These are phyloP conservation scores for Myopa testacea DNA, from an alignment of 2,888 invertebrate species.

Conservation along the genomic window DNA sequence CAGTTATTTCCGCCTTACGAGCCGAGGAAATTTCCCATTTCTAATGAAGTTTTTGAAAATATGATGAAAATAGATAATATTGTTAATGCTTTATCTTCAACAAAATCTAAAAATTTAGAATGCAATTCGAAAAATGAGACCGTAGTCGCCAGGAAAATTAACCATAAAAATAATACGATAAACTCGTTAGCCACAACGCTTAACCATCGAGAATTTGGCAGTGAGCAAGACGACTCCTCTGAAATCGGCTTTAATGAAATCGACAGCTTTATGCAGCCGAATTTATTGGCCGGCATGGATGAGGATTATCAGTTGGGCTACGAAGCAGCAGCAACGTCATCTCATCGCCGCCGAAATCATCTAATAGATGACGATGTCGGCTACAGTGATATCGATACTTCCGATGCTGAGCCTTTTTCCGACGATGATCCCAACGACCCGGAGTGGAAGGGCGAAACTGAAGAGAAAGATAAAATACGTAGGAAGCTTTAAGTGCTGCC, in stretches of 20 bases:
- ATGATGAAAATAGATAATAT: conserved; percentile 41
- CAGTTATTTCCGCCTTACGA: conserved; percentile 81
- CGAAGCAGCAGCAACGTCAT: conserved; percentile 13
- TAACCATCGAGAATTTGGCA: conserved; percentile 38
- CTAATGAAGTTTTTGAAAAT: conserved; percentile 75
- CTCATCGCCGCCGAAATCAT: background rate
- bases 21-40: conserved; percentile 79
- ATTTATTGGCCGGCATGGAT: conserved; percentile 55
- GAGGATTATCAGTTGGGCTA: conserved; percentile 47
- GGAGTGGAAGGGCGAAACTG: conserved; percentile 75
- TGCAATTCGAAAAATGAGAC: conserved; percentile 19
- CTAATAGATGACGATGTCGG: conserved; percentile 32
- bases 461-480: conserved; percentile 47
- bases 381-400: conserved; percentile 57
- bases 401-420: conserved; percentile 73
- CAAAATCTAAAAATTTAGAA: conserved; percentile 30
- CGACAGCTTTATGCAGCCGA: conserved; percentile 55
- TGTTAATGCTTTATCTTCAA: conserved; percentile 39
- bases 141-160: background rate
- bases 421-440: conserved; percentile 89
- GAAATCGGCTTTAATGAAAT: conserved; percentile 51
- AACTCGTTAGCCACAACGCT: conserved; percentile 43
- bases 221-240: conserved; percentile 37
- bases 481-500: conserved; percentile 44
- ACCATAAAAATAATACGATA: conserved; percentile 22